These are phyloP conservation scores for Okamejei kenojei DNA, from an alignment of 2,797 vertebrate genomes.

Conservation along the genomic window DNA sequence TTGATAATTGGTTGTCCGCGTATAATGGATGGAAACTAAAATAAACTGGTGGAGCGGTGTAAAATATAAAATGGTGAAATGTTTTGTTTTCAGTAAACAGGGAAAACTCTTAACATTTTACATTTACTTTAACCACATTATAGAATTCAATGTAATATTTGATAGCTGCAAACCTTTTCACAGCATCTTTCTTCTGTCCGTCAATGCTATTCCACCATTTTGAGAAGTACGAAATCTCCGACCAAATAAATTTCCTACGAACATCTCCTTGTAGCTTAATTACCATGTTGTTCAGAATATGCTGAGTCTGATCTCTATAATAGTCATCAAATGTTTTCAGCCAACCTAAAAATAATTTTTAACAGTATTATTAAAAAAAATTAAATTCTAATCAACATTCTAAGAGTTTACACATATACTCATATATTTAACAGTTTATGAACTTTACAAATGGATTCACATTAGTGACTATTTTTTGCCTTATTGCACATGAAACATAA, in stretches of 20 bases:
- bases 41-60: no score
- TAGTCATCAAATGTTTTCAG: constrained; percentile 88
- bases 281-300: constrained; percentile 86
- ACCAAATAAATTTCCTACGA: constrained; percentile 82
- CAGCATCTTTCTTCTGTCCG: constrained; percentile 68
- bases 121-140: background rate
- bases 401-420: background rate
- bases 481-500: background rate
- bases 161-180: constrained; percentile 68
- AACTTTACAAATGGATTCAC: background rate
- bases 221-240: constrained; percentile 83
- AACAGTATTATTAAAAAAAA: background rate
- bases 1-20: no score
- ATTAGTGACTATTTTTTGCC: background rate
- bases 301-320: constrained; percentile 80
- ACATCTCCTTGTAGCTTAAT: constrained; percentile 73
- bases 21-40: no score
- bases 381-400: background rate
- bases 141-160: background rate
- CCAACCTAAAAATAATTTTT: constrained; percentile 70
- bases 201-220: constrained; percentile 85
- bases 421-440: background rate
- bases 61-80: no score
- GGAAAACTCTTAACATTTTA: background rate
- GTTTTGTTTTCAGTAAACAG: no score